Evolutionary conservation across 1,140 invertebrate genomes (phyloP).

Genomic region (Drosophila auraria): DNA sequence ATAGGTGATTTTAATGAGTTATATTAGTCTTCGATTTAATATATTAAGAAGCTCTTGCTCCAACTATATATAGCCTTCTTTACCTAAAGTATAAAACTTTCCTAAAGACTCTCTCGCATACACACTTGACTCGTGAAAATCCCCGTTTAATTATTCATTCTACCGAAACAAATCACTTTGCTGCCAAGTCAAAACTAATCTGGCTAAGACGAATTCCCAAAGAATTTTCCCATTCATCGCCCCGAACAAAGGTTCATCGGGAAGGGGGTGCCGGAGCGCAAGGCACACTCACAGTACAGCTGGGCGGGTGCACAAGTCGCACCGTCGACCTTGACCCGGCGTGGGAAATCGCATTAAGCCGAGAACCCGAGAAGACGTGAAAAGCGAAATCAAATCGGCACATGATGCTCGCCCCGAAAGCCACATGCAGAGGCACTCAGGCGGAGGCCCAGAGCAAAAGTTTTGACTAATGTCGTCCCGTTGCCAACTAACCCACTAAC

Average conservation of each 20-base stretch:
- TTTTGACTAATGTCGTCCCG: constrained; percentile 36
- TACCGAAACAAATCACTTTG: constrained; percentile 1
- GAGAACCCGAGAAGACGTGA: constrained; percentile 8
- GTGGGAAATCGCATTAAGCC: constrained; percentile 56
- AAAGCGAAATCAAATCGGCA: constrained; percentile 57
- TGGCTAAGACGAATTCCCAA: constrained; percentile 24
- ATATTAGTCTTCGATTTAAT: too few relatives aligned
- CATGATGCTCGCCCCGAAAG: constrained; percentile 24
- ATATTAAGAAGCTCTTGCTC: too few relatives aligned
- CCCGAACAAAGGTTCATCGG: constrained; percentile 6
- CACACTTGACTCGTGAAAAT: background rate
- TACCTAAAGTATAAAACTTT: too few relatives aligned
- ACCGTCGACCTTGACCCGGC: constrained; percentile 55
- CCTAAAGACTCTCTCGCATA: too few relatives aligned
- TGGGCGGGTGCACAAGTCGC: constrained; percentile 29
- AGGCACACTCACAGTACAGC: background rate
- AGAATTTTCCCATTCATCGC: constrained; percentile 16
- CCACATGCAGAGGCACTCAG: constrained; percentile 23
- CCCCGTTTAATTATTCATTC: constrained; percentile 6
- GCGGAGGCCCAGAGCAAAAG: constrained; percentile 37
- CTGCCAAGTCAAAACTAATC: constrained; percentile 31
- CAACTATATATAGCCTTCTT: too few relatives aligned
- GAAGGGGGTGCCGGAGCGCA: background rate
- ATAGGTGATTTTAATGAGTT: too few relatives aligned
- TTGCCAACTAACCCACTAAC: constrained; percentile 39